Evolutionary conservation across 2,113 vertebrate species (phyloP).

Genomic region (Syngnathus typhle): DNA sequence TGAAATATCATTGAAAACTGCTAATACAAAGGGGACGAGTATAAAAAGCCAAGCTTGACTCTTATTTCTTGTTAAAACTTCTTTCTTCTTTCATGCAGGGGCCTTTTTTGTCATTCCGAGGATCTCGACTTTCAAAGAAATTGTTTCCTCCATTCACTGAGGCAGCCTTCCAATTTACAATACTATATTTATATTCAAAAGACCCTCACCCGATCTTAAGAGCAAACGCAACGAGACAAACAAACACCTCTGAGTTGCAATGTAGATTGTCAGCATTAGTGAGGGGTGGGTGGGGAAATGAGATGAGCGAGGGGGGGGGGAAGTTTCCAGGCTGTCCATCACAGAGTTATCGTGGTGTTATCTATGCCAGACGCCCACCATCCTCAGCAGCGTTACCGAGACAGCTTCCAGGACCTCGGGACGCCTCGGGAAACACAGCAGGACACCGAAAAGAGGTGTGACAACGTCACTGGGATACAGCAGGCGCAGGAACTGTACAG

Average conservation of each 20-base stretch:
- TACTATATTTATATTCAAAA: slow-evolving; percentile 19
- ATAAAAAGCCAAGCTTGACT: slow-evolving; percentile 32
- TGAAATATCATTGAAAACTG: slow-evolving; percentile 44
- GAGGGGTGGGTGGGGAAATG: slow-evolving; percentile 27
- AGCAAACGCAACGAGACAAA: not conserved
- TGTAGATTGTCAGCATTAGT: slow-evolving; percentile 39
- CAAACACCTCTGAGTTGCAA: slow-evolving; percentile 34
- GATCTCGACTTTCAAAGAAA: slow-evolving; percentile 21
- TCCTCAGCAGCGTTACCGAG: slow-evolving; percentile 59
- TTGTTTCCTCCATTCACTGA: slow-evolving; percentile 26
- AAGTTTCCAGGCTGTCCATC: slow-evolving; percentile 67
- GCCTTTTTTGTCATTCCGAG: slow-evolving; percentile 1
- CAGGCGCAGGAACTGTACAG: slow-evolving; percentile 37
- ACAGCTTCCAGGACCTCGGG: slow-evolving; percentile 65
- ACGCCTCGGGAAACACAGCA: slow-evolving; percentile 66
- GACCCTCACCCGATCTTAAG: slow-evolving; percentile 16
- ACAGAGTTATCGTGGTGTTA: slow-evolving; percentile 63
- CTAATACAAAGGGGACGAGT: slow-evolving; percentile 40
- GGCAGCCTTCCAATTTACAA: slow-evolving; percentile 22
- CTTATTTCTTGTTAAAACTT: slow-evolving; percentile 40
- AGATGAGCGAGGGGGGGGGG: slow-evolving; percentile 15
- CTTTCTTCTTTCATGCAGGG: slow-evolving; percentile 36
- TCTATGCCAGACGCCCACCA: slow-evolving; percentile 70
- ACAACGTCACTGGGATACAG: slow-evolving; percentile 59
- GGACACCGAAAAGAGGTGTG: slow-evolving; percentile 64